A percentile compares a stretch with the other conserved stretches of the same genome.
These are phyloP conservation scores for Aplocera efformata DNA, from an alignment of 2,888 invertebrate species.

Conservation along the genomic window DNA sequence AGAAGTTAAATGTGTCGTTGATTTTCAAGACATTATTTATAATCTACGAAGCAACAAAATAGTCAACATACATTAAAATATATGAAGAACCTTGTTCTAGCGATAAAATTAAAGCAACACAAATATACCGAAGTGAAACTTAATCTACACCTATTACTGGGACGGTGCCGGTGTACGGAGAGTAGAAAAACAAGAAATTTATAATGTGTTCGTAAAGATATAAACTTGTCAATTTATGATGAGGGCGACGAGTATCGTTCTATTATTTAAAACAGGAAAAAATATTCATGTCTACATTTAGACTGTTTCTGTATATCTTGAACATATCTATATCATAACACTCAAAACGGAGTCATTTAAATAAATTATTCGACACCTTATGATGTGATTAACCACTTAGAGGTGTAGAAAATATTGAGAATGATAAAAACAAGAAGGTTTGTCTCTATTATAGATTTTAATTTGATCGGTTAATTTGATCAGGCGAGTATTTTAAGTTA, in stretches of 20 bases:
- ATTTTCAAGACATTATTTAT: no score
- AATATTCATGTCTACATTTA: conserved; percentile 26
- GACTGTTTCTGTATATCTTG: conserved; percentile 10
- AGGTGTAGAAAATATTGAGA: conserved; percentile 2
- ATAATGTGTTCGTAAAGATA: conserved; percentile 30
- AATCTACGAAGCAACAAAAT: conserved; percentile 12
- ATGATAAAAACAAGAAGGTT: neutral
- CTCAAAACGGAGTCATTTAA: conserved; percentile 15
- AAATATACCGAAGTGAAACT: conserved; percentile 27
- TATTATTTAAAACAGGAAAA: conserved; percentile 23
- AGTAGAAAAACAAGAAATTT: conserved; percentile 28
- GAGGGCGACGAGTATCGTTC: conserved; percentile 26
- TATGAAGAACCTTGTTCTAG: conserved; percentile 21
- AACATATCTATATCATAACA: conserved; percentile 15
- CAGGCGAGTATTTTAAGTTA: no score
- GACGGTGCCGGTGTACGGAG: conserved; percentile 15
- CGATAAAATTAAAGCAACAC: conserved; percentile 28
- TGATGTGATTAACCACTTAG: conserved; percentile 14
- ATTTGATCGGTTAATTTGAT: no score
- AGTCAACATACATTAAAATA: conserved; percentile 8
- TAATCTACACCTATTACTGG: conserved; percentile 29
- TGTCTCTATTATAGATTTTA: no score
- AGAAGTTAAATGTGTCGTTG: no score
- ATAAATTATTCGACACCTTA: conserved; percentile 22
- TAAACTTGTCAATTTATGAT: conserved; percentile 36